Conservation (phyloP, 2,113 vertebrate species). For the Aegotheles bennettii region DNA sequence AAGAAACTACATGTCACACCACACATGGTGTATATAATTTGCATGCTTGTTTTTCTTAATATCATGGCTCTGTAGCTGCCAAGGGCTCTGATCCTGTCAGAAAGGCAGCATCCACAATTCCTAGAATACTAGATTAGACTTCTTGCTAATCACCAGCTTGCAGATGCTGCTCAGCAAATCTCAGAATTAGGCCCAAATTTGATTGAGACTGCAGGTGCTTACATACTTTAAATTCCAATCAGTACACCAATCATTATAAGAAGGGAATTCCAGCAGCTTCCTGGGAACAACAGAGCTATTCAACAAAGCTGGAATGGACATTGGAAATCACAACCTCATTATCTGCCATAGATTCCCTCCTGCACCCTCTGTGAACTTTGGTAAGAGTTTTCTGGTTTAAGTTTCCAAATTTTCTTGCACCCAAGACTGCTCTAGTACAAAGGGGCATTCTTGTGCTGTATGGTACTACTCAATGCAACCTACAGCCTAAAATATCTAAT, state of each 20-base stretch:
- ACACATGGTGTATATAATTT: not conserved
- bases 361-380: accelerated
- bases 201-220: not conserved
- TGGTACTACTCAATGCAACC: not conserved
- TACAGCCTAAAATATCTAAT: not conserved
- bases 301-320: not conserved
- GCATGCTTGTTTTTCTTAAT: not conserved
- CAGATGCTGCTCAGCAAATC: not conserved
- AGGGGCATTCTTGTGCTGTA: not conserved
- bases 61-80: not conserved
- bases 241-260: not conserved
- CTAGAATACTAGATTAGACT: not conserved
- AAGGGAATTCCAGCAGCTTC: not conserved
- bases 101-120: not conserved
- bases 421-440: not conserved
- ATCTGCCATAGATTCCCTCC: not conserved
- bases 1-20: not conserved
- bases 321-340: not conserved
- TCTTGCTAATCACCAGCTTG: not conserved
- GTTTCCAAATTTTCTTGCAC: not conserved
- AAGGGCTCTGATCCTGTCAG: not conserved
- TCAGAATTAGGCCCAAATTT: not conserved
- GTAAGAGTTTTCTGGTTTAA: not conserved
- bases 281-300: not conserved
- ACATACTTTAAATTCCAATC: not conserved